Conservation (phyloP, 2,888 invertebrate species). For the Tetramorium bicarinatum region DNA sequence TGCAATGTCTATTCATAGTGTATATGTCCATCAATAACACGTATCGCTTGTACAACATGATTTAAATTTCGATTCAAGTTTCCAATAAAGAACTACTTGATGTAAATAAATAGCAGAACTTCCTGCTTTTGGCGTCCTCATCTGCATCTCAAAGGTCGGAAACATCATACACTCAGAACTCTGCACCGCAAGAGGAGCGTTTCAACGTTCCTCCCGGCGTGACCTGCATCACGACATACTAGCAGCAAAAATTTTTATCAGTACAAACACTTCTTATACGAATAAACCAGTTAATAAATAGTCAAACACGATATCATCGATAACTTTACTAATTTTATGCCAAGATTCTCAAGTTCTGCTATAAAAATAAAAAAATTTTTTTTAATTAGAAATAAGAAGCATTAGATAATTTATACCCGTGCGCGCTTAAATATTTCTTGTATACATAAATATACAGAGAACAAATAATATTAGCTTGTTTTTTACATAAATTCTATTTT, state of each 20-base stretch:
- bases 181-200: not conserved
- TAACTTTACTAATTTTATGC: conserved; percentile 63
- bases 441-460: not conserved
- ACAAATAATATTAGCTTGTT: not conserved
- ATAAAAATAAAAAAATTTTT: not conserved
- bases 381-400: not conserved
- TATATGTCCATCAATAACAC: not conserved
- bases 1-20: not conserved
- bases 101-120: conserved; percentile 36
- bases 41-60: not conserved
- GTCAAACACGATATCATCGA: conserved; percentile 28
- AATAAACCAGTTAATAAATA: conserved; percentile 4
- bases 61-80: conserved; percentile 8
- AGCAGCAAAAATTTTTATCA: conserved; percentile 25
- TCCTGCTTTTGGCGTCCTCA: not conserved
- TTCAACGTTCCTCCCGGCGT: conserved; percentile 8
- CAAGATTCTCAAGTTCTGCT: not conserved
- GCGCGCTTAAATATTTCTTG: not conserved
- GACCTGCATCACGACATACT: conserved; percentile 14
- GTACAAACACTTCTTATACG: not conserved
- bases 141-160: conserved; percentile 41
- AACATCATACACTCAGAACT: conserved; percentile 31
- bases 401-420: not conserved
- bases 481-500: not conserved
- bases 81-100: conserved; percentile 30